Conservation (phyloP, 2,113 vertebrate species). For the Thamnophis sirtalis region DNA sequence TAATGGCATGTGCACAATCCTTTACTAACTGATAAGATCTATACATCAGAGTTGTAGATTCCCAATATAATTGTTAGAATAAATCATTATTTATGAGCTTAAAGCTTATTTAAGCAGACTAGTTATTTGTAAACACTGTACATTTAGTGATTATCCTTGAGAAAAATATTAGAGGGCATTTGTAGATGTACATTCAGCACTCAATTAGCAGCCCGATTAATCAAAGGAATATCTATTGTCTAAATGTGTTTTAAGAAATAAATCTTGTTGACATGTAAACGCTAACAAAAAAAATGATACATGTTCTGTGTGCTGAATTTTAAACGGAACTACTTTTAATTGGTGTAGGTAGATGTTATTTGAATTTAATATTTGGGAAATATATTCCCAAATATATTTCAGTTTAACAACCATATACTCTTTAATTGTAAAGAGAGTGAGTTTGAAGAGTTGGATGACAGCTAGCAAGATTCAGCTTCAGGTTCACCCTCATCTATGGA, state of each 20-base stretch:
- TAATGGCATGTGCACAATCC: neutral
- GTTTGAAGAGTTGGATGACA: neutral
- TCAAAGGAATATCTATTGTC: conserved; percentile 32
- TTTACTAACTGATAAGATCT: neutral
- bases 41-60: neutral
- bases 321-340: conserved; percentile 23
- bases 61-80: neutral
- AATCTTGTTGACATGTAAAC: conserved; percentile 13
- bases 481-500: neutral
- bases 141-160: conserved; percentile 11
- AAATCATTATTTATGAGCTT: neutral
- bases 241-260: conserved; percentile 41
- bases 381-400: conserved; percentile 2
- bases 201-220: conserved; percentile 42
- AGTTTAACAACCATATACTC: neutral
- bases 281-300: conserved; percentile 3
- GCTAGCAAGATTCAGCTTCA: neutral
- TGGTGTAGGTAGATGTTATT: neutral
- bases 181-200: conserved; percentile 26
- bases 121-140: conserved; percentile 17
- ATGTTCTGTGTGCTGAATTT: neutral
- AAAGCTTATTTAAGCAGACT: neutral
- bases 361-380: neutral
- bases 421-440: neutral
- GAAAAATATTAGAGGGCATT: conserved; percentile 19